phyloP scores from a whole-genome alignment of 2,113 vertebrate species.

The Sminthopsis crassicaudata region DNA sequence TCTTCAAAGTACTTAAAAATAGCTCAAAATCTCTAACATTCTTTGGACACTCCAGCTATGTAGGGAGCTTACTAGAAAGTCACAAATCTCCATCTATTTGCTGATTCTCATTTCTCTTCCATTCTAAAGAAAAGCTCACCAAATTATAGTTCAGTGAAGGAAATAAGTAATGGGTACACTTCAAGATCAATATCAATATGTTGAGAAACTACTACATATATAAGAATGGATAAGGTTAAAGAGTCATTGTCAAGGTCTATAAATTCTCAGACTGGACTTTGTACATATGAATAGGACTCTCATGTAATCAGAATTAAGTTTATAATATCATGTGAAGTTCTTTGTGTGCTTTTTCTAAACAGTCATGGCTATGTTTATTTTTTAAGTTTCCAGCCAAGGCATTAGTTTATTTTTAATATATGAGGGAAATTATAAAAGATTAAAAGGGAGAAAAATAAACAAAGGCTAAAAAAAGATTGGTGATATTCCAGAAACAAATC shows the following conservation, averaged over 20 bases:
- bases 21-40: slow-evolving; percentile 4
- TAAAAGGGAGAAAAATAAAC: slow-evolving; percentile 67
- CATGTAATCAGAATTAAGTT: slow-evolving; percentile 36
- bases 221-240: slow-evolving; percentile 45
- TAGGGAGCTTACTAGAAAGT: slow-evolving; percentile 21
- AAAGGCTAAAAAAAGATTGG: slow-evolving; percentile 47
- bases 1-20: slow-evolving; percentile 36
- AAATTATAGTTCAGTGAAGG: slow-evolving; percentile 51
- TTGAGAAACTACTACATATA: slow-evolving; percentile 48
- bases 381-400: background rate
- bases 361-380: background rate
- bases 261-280: slow-evolving; percentile 36
- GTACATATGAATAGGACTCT: slow-evolving; percentile 33
- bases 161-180: slow-evolving; percentile 43
- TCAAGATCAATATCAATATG: background rate
- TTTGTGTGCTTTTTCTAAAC: background rate
- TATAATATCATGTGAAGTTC: background rate
- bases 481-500: slow-evolving; percentile 70
- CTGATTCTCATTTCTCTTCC: slow-evolving; percentile 59
- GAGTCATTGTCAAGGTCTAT: slow-evolving; percentile 64
- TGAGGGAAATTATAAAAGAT: slow-evolving; percentile 45
- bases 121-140: slow-evolving; percentile 62
- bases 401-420: background rate
- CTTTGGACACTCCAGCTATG: slow-evolving; percentile 40
- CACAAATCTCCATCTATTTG: slow-evolving; percentile 50